Evolutionary conservation across 2,113 vertebrate genomes (phyloP), one percentile per base, ranked within the genome.

Genomic region (Taxidea taxus): DNA sequence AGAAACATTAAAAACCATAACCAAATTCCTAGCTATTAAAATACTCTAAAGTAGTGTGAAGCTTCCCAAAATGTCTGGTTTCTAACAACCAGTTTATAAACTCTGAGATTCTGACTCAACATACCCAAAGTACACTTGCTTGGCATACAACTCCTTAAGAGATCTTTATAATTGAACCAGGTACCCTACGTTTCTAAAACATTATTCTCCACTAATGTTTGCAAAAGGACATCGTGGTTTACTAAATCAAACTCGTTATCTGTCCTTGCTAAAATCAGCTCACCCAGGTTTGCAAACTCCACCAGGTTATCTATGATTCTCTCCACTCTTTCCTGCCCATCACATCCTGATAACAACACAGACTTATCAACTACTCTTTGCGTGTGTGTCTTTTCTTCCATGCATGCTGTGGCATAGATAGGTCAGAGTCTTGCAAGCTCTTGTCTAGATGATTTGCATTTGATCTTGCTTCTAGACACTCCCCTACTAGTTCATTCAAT

Each of bases 261-360:
- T 47, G 16, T 68, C 34, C 54, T 95, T 81, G 62, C 54, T 90
- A 85, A 97, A 68, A 89, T 56, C 77, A 88, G 34, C 56, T 95
- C 56, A 68, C 15, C 20, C 29, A 75, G 31, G 31, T 80, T 75
- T 96, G 39, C 47, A 95, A 68, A 74, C 27, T 72, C 11, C 49
- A 58, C 14, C 34, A 25, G 64, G 44, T 94, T 44, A 87, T 6
- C 42, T 62, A 2, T 14, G 31, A 34, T 87, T 87, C 37, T 83
- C 14, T 81, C 39, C 20, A 15, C 6, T 60, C 25, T n/a, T 10
- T 80, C 94, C 56, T 66, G 13, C 37, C 78, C 42, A 29, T 81
- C 7, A 47, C 91, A 74, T 68, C 20, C 42, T 60, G 34, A 25
- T 82, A 78, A 51, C 44, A 86, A 89, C 23, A 66, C 25, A 82